phyloP scores from a whole-genome alignment of 2,797 vertebrate genomes.

The Ctenopoma kingsleyae region DNA sequence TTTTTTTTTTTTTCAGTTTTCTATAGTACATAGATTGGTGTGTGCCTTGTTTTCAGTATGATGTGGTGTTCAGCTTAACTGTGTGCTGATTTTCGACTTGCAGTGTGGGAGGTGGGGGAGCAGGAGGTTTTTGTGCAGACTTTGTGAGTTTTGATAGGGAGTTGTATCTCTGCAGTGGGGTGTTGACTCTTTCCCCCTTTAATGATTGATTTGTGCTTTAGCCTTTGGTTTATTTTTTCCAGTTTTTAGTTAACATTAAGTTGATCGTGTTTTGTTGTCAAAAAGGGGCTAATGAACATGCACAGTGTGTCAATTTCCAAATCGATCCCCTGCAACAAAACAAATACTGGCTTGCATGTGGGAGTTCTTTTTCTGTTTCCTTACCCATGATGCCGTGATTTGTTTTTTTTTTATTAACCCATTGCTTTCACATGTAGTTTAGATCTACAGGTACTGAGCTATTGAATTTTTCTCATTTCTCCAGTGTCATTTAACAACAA shows the following conservation, averaged over 20 bases:
- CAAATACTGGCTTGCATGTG: slow-evolving; percentile 83
- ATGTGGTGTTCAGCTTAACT: slow-evolving; percentile 99
- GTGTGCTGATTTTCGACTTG: slow-evolving; percentile 96
- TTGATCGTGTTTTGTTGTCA: slow-evolving; percentile 81
- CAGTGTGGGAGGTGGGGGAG: slow-evolving; percentile 77
- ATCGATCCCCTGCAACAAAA: slow-evolving; percentile 83
- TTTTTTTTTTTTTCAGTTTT: slow-evolving; percentile 71
- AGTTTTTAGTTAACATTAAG: slow-evolving; percentile 76
- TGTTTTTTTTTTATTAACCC: slow-evolving; percentile 75
- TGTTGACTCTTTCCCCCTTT: slow-evolving; percentile 78
- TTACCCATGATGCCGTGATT: slow-evolving; percentile 78
- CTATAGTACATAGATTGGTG: slow-evolving; percentile 92
- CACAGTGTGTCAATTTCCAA: slow-evolving; percentile 58
- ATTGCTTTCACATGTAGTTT: slow-evolving; percentile 63
- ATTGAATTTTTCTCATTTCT: slow-evolving; percentile 19
- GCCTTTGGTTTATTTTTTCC: slow-evolving; percentile 62
- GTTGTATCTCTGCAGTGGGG: slow-evolving; percentile 76
- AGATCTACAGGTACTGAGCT: slow-evolving; percentile 50
- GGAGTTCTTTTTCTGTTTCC: slow-evolving; percentile 68
- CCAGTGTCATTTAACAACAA: not conserved
- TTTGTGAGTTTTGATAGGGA: slow-evolving; percentile 85
- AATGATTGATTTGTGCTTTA: slow-evolving; percentile 91
- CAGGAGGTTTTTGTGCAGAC: slow-evolving; percentile 78
- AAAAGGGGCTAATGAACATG: slow-evolving; percentile 68
- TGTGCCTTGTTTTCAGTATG: slow-evolving; percentile 95